Evolutionary conservation across 2,888 invertebrate species (phyloP), one percentile per base, ranked within the genome.

Genomic region (Cenopis cana): DNA sequence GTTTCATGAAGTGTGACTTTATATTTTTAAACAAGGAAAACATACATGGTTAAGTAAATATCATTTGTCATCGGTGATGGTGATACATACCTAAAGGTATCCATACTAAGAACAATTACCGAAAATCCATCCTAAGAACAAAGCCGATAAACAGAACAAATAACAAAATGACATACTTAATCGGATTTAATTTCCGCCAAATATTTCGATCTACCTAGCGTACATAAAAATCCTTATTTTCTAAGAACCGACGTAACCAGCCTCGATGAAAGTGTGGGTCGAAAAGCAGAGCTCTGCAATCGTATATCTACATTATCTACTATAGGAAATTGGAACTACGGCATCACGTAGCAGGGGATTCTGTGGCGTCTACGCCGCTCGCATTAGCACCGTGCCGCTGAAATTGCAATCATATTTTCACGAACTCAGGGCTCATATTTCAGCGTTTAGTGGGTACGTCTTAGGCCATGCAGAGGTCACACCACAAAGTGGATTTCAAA

Each of bases 401-500:
- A 72, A 74, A 77, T 76, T 75, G 69, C 64, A 55, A 56, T 33
- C 57, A 38, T 68, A 68, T 62, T 57, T 20, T 17, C 38, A 46
- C 4, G 11, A 12, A 0, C 2, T 49, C n/a, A 62, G 50, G 12
- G 24, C n/a, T 62, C 36, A 61, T 29, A 66, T 56, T 69, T 41
- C 33, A 17, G 14, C 12, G 46, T 57, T 11, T 20, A 11, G n/a
- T n/a, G 5, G 55, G 17, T 14, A 75, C 73, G 74, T 74, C 78
- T 69, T 79, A 76, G 76, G 69, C 76, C 52, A 70, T 76, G 76
- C 74, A 76, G 77, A 77, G 83, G 82, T 82, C 80, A 80, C 75
- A 76, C 84, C 84, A 76, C 85, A 86, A 87, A 88, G 82, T 85
- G 83, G 82, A 87, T 86, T 87, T 81, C 80, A 81, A 85, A 87